Evolutionary conservation across 2,888 invertebrate genomes (phyloP), one percentile per base, ranked within the genome.

Genomic region (Apamea anceps): DNA sequence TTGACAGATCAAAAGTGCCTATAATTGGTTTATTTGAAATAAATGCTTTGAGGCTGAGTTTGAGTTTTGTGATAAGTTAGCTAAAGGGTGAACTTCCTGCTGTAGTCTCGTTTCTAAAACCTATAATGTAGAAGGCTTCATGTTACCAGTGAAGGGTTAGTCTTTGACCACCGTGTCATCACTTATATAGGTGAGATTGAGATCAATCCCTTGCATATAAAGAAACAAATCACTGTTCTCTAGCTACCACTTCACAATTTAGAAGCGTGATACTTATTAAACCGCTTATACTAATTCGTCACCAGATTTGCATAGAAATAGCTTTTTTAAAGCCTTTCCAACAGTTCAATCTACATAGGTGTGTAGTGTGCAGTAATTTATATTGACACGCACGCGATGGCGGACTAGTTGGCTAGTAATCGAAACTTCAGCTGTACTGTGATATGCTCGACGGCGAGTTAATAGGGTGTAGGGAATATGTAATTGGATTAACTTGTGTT

Each of bases 281-380:
- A 81, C 81, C 18, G 42, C 12, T 25, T 32, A 15, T 32, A 73
- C 74, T 68, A 84, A 84, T 87, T 87, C n/a, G 68, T 75, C 66
- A 80, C 37, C 37, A 66, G 32, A 80, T 85, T 87, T 72, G 68
- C 85, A 85, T 85, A 75, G 77, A 77, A 87, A 85, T 85, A n/a
- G 81, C 57, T 72, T 80, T 84, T 80, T 87, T 80, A 86, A 82
- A 86, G 54, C 73, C 7, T 37, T 79, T 57, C 37, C 15, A 63
- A 66, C 74, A 70, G 67, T 82, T 71, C 73, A 75, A 84, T 86
- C 72, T n/a, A n/a, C n/a, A n/a, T 25, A 48, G 57, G 68, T 32
- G 65, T 45, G 65, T 42, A 15, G 68, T 76, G 67, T 70, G 63
- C 65, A 48, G 48, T 80, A 79, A 83, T 82, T 79, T 86, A 74